Evolutionary conservation across 2,113 vertebrate species (phyloP).

Genomic region (Leptodactylus fuscus): DNA sequence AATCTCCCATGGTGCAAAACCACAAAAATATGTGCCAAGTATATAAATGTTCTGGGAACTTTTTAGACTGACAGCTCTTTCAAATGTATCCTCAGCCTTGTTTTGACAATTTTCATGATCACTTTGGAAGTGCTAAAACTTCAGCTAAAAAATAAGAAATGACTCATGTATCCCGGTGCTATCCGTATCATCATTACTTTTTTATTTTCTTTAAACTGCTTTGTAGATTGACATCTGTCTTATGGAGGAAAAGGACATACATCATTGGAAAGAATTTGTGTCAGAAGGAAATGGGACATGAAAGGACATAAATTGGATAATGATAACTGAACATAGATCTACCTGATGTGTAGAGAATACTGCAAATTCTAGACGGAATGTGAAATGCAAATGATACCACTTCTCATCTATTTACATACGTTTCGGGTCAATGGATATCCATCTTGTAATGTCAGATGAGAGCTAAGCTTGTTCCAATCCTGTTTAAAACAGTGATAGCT

Average conservation of each 20-base stretch:
- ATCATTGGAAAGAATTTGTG: slow-evolving; percentile 13
- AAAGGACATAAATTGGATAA: slow-evolving; percentile 31
- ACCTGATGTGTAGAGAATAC: not conserved
- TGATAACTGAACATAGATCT: not conserved
- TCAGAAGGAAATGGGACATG: not conserved
- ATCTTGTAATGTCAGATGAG: slow-evolving; percentile 32
- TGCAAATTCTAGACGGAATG: not conserved
- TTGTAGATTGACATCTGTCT: slow-evolving; percentile 31
- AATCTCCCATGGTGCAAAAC: not conserved
- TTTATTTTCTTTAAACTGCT: slow-evolving; percentile 11
- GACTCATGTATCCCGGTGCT: slow-evolving; percentile 2
- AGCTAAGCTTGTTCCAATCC: slow-evolving; percentile 17
- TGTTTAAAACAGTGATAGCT: slow-evolving; percentile 46
- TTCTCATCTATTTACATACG: slow-evolving; percentile 38
- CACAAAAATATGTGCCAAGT: not conserved
- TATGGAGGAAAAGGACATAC: slow-evolving; percentile 16
- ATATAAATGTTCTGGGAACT: not conserved
- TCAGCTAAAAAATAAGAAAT: slow-evolving; percentile 2
- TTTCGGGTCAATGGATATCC: slow-evolving; percentile 39
- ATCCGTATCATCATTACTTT: not conserved
- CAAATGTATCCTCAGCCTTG: not conserved
- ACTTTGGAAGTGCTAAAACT: slow-evolving; percentile 22
- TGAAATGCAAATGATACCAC: not conserved
- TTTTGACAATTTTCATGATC: slow-evolving; percentile 28
- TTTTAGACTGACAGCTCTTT: not conserved